Percentiles rank a stretch among this genome's conserved stretches.
Conservation (phyloP, 2,797 vertebrate genomes). For the Alectoris magna region DNA sequence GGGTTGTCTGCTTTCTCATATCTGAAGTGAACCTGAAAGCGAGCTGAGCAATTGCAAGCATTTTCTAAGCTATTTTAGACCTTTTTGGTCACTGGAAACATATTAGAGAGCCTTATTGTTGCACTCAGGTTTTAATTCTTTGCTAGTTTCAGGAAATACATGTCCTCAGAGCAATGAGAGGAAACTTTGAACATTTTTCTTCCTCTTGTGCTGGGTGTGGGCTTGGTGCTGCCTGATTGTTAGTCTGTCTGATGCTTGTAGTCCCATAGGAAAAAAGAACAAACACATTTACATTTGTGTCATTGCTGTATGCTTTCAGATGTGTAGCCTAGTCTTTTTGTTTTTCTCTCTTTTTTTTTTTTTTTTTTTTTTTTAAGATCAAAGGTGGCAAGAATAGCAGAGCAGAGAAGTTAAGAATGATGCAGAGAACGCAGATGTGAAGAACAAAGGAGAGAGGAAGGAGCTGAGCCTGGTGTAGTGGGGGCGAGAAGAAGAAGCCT, state of each 20-base stretch:
- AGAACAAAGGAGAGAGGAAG: constrained; percentile 54
- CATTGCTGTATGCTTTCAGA: constrained; percentile 34
- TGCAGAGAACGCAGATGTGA: constrained; percentile 65
- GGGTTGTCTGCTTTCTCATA: background rate
- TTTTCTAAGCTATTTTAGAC: constrained; percentile 15
- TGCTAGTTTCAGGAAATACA: constrained; percentile 64
- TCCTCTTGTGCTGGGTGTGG: constrained; percentile 69
- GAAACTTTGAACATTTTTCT: constrained; percentile 70
- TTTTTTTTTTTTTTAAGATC: constrained; percentile 50
- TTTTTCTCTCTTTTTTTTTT: background rate
- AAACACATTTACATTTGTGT: constrained; percentile 59
- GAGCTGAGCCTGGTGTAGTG: constrained; percentile 19
- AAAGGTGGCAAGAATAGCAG: constrained; percentile 46
- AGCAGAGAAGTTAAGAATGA: constrained; percentile 47
- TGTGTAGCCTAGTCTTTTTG: background rate
- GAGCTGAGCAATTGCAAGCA: background rate
- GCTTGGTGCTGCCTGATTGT: constrained; percentile 63
- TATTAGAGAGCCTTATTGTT: constrained; percentile 65
- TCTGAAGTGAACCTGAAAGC: background rate
- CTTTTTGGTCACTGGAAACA: background rate
- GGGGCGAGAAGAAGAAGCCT: constrained; percentile 32
- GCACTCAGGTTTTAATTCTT: constrained; percentile 56
- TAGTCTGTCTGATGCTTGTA: constrained; percentile 46
- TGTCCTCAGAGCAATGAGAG: constrained; percentile 69
- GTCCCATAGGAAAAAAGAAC: constrained; percentile 58